Percentiles rank a stretch among this genome's conserved stretches.
phyloP scores from a whole-genome alignment of 2,888 invertebrate genomes.

The Drosophila tripunctata region DNA sequence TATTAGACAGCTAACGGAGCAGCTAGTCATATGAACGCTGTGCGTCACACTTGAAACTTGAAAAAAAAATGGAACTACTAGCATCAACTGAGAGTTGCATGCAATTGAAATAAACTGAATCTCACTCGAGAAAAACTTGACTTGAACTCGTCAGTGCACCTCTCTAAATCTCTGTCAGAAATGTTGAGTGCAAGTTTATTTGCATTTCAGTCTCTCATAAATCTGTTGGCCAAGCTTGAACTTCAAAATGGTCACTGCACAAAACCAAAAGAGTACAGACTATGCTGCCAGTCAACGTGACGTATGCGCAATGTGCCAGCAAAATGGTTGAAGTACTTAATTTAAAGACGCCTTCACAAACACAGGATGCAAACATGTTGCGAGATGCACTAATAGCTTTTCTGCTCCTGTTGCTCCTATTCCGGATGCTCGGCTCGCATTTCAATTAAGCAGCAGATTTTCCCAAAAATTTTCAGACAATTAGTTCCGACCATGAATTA shows the following conservation, averaged over 20 bases:
- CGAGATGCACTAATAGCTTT: conserved; percentile 3
- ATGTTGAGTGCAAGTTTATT: conserved; percentile 10
- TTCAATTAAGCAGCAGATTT: conserved; percentile 45
- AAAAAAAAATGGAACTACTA: background rate
- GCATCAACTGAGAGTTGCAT: background rate
- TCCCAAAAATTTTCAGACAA: conserved; percentile 37
- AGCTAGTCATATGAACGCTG: conserved; percentile 1
- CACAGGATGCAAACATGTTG: conserved; percentile 36
- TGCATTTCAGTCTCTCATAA: conserved; percentile 39
- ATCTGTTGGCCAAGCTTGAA: conserved; percentile 21
- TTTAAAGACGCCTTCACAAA: conserved; percentile 60
- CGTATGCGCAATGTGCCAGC: conserved; percentile 66
- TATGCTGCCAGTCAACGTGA: conserved; percentile 57
- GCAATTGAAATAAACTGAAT: conserved; percentile 10
- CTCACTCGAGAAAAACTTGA: conserved; percentile 27
- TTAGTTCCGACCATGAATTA: conserved; percentile 59
- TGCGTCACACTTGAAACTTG: conserved; percentile 9
- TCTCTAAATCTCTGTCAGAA: conserved; percentile 26
- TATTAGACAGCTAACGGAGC: background rate
- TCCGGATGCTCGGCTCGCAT: conserved; percentile 14
- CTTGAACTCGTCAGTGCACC: conserved; percentile 6
- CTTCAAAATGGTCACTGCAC: conserved; percentile 5
- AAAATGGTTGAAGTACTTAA: conserved; percentile 47
- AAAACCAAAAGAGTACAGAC: conserved; percentile 7
- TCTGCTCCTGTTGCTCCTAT: background rate